phyloP scores from a whole-genome alignment of 2,113 vertebrate species.

The Syrmaticus mikado region DNA sequence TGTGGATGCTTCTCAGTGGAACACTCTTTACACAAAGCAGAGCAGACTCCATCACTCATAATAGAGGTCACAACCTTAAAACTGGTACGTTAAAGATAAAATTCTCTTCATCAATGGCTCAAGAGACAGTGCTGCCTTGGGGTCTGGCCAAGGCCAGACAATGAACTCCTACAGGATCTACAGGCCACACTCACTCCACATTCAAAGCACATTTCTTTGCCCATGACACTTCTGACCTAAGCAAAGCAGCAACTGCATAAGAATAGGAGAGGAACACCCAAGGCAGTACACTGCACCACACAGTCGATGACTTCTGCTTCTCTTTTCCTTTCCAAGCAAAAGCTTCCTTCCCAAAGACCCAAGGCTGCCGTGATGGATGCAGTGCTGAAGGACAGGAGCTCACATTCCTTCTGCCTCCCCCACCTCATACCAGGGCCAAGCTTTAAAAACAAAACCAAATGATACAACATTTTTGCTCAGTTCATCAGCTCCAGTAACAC shows the following conservation, averaged over 20 bases:
- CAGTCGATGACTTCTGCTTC: not conserved
- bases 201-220: not conserved
- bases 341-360: not conserved
- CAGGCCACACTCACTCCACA: not conserved
- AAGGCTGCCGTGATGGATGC: not conserved
- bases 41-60: not conserved
- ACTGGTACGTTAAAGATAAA: not conserved
- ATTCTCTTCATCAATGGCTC: not conserved
- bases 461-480: not conserved
- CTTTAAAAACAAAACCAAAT: not conserved
- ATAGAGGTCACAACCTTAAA: slow-evolving; percentile 5
- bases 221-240: not conserved
- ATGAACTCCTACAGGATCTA: not conserved
- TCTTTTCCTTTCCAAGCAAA: not conserved
- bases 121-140: not conserved
- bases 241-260: not conserved
- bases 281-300: not conserved
- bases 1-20: slow-evolving; percentile 16
- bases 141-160: not conserved
- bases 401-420: accelerated
- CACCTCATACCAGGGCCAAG: not conserved
- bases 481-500: not conserved
- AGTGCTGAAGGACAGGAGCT: not conserved
- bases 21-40: slow-evolving; percentile 4
- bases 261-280: not conserved